These are phyloP conservation scores for Ursus arctos DNA, from an alignment of 2,113 vertebrate genomes.

Conservation along the genomic window DNA sequence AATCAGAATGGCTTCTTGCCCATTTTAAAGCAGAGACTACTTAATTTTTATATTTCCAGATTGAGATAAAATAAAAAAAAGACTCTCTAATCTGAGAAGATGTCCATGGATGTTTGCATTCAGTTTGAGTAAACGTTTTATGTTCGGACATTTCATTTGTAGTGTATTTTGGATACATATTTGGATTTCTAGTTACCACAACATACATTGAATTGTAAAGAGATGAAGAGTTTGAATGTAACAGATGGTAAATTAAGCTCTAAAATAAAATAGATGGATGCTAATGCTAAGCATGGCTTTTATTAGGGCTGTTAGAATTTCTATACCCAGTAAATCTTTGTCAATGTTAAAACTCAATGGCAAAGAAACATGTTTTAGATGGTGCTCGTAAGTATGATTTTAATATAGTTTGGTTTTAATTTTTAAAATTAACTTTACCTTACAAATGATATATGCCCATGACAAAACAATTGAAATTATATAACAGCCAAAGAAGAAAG, in stretches of 20 bases:
- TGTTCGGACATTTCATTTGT: conserved; percentile 21
- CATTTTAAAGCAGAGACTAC: background rate
- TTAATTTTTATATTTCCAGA: conserved; percentile 58
- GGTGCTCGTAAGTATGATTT: conserved; percentile 7
- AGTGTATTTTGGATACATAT: conserved; percentile 48
- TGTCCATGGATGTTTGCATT: conserved; percentile 12
- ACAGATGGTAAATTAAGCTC: conserved; percentile 72
- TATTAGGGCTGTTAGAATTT: conserved; percentile 62
- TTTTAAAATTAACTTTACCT: conserved; percentile 6
- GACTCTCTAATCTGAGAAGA: background rate
- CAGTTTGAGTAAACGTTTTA: conserved; percentile 49
- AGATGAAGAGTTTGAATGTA: conserved; percentile 53
- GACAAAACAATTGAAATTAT: conserved; percentile 3
- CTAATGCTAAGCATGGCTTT: conserved; percentile 67
- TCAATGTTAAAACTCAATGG: background rate
- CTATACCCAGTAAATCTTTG: conserved; percentile 49
- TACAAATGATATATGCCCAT: background rate
- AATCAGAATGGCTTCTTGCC: background rate
- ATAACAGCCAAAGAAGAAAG: background rate
- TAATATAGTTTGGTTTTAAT: conserved; percentile 37
- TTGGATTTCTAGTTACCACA: conserved; percentile 53
- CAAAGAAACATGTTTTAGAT: conserved; percentile 16
- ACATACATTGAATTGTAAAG: conserved; percentile 56
- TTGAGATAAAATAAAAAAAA: conserved; percentile 11
- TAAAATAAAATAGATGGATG: conserved; percentile 69